Conservation (phyloP, 2,113 vertebrate genomes). For the Cyprinus carpio region DNA sequence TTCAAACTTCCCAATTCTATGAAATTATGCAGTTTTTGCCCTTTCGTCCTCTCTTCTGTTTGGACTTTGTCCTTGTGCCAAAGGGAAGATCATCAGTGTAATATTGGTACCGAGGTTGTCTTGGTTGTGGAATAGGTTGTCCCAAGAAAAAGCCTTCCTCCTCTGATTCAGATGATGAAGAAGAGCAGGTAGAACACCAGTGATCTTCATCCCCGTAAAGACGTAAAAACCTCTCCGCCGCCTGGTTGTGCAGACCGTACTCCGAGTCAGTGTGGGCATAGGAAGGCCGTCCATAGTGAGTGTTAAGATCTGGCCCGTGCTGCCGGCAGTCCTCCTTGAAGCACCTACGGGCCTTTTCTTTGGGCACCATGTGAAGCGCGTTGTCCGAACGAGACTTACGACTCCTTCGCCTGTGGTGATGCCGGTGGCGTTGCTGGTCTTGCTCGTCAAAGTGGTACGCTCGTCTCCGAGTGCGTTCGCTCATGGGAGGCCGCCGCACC, state of each 20-base stretch:
- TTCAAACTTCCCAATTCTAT: too few species aligned
- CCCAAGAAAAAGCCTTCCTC: slow-evolving; percentile 97
- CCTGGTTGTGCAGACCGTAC: slow-evolving; percentile 80
- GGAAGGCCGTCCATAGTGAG: slow-evolving; percentile 73
- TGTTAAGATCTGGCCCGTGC: slow-evolving; percentile 65
- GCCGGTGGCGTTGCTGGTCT: slow-evolving; percentile 75
- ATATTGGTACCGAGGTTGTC: slow-evolving; percentile 85
- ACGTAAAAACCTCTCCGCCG: slow-evolving; percentile 78
- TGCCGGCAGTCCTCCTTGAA: slow-evolving; percentile 81
- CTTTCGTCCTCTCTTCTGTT: slow-evolving; percentile 95
- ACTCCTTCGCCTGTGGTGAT: slow-evolving; percentile 82
- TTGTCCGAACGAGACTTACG: slow-evolving; percentile 96
- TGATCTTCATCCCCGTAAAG: slow-evolving; percentile 88
- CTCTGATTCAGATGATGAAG: slow-evolving; percentile 93
- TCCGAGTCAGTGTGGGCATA: slow-evolving; percentile 77
- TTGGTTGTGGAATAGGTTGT: slow-evolving; percentile 93
- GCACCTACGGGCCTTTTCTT: slow-evolving; percentile 80
- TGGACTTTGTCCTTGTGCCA: slow-evolving; percentile 90
- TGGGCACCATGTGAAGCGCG: slow-evolving; percentile 87
- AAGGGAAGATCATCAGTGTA: slow-evolving; percentile 87
- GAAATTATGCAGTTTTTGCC: too few species aligned
- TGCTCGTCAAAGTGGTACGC: slow-evolving; percentile 92
- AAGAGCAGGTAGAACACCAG: slow-evolving; percentile 93
- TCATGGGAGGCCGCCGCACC: slow-evolving; percentile 90
- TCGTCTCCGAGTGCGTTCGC: slow-evolving; percentile 88